Base-by-base conservation (phyloP, 1,140 invertebrate genomes). In the Scaptodrosophila lebanonensis region DNA sequence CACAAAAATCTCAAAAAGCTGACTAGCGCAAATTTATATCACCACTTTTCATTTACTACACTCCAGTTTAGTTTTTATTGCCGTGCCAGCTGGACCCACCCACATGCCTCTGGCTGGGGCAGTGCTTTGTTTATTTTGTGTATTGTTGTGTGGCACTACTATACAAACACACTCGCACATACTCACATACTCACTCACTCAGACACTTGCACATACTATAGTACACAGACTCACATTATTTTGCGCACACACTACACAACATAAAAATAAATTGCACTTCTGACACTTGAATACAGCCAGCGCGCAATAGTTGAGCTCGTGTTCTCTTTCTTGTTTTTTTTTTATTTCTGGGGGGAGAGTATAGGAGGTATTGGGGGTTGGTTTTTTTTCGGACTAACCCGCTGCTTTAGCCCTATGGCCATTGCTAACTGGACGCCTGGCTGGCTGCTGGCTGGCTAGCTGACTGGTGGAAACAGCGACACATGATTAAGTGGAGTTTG, bases 251-350 rank as follows among this genome's bases (percentile, higher is more conserved):
- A 65, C 71, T 63, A 77, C 64, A 79, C 69, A 79, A 79, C 75
- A 79, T 79, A 79, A 79, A 79, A 79, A 79, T 79, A 79, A 79
- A 79, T 79, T 79, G 75, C 75, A 82, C 75, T 79, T 79, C 75
- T 79, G 75, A 82, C 75, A 79, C 75, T 79, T 79, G 71, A 82
- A 82, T 79, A 79, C 75, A 63, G 69, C 69, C 50, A 52, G 32
- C 3, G 22, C 22, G 22, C 22, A 64, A 66, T 48, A 77, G 67
- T 47, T 42, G 45, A 45, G 60, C n/a, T 39, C 20, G 22, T 9
- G 57, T 25, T 2, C n/a, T n/a, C n/a, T n/a, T n/a, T n/a, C n/a
- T n/a, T n/a, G n/a, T n/a, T n/a, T n/a, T n/a, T n/a, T n/a, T n/a
- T n/a, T n/a, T n/a, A n/a, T n/a, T n/a, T n/a, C n/a, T 12, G 16